These are phyloP conservation scores for Zele albiditarsus DNA, from an alignment of 2,888 invertebrate species.

Conservation along the genomic window DNA sequence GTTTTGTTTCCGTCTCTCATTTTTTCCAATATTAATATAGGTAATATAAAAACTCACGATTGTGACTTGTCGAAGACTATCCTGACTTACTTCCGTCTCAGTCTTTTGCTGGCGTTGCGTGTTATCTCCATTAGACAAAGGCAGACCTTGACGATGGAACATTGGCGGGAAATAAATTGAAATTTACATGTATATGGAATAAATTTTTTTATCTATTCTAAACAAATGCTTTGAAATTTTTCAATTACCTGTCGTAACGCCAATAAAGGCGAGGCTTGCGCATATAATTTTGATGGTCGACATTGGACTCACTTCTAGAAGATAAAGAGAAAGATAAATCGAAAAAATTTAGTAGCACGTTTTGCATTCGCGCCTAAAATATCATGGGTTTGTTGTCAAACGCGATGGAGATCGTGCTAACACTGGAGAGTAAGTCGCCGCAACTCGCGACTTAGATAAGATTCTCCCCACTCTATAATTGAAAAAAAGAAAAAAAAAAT, in stretches of 20 bases:
- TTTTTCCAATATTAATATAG: neutral
- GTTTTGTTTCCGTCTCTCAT: slow-evolving; percentile 6
- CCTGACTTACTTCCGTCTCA: slow-evolving; percentile 44
- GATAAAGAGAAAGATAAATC: neutral
- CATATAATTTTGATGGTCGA: slow-evolving; percentile 10
- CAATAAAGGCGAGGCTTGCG: slow-evolving; percentile 45
- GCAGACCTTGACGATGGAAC: neutral
- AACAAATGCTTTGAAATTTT: slow-evolving; percentile 36
- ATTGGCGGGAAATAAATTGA: neutral
- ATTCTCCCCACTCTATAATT: slow-evolving; percentile 28
- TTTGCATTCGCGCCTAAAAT: slow-evolving; percentile 12
- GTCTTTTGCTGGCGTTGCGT: neutral
- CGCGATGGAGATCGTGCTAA: slow-evolving; percentile 14
- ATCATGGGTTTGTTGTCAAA: slow-evolving; percentile 8
- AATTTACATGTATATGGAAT: neutral
- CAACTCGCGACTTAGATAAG: slow-evolving; percentile 29
- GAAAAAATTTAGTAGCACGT: slow-evolving; percentile 7
- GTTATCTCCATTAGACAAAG: neutral
- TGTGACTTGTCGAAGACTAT: slow-evolving; percentile 60
- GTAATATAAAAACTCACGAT: slow-evolving; percentile 55
- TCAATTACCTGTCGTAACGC: slow-evolving; percentile 41
- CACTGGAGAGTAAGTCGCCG: slow-evolving; percentile 8
- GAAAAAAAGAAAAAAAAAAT: slow-evolving; percentile 2
- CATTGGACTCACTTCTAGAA: neutral
- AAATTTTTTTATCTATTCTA: slow-evolving; percentile 1